Conservation (phyloP, 2,888 invertebrate species). For the Drosophila testacea region DNA sequence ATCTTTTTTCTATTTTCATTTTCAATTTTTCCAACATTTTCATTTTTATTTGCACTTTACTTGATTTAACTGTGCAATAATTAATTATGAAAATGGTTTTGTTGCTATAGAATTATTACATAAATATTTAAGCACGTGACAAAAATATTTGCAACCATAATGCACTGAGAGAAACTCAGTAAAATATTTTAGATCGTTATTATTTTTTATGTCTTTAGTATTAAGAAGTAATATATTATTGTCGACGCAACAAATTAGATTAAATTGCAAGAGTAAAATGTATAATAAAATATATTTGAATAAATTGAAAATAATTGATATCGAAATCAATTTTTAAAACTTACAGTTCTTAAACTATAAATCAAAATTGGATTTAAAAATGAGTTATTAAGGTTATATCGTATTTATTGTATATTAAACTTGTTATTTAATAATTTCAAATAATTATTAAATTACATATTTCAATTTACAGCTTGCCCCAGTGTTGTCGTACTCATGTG, state of each 20-base stretch:
- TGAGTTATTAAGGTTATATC: no score
- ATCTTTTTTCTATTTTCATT: constrained; percentile 5
- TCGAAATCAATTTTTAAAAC: no score
- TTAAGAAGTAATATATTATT: no score
- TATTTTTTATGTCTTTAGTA: no score
- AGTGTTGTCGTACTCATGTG: not conserved
- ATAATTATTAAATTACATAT: not conserved
- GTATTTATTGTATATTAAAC: not conserved
- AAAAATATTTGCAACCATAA: constrained; percentile 29
- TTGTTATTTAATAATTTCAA: not conserved
- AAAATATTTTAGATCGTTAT: no score
- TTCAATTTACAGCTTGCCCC: not conserved
- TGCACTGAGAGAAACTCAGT: constrained; percentile 6
- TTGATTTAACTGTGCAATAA: constrained; percentile 41
- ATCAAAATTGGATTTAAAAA: no score
- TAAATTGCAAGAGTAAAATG: no score
- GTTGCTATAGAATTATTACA: constrained; percentile 22
- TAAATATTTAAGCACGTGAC: constrained; percentile 25
- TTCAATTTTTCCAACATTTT: constrained; percentile 5
- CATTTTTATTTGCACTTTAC: constrained; percentile 17
- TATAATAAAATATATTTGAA: no score
- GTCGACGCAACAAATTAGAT: no score
- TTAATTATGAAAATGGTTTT: constrained; percentile 33
- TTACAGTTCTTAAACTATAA: no score
- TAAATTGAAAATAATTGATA: no score